Evolutionary conservation across 2,888 invertebrate genomes (phyloP), one percentile per base, ranked within the genome.

Genomic region (Scaptomyza cyrtandrae): DNA sequence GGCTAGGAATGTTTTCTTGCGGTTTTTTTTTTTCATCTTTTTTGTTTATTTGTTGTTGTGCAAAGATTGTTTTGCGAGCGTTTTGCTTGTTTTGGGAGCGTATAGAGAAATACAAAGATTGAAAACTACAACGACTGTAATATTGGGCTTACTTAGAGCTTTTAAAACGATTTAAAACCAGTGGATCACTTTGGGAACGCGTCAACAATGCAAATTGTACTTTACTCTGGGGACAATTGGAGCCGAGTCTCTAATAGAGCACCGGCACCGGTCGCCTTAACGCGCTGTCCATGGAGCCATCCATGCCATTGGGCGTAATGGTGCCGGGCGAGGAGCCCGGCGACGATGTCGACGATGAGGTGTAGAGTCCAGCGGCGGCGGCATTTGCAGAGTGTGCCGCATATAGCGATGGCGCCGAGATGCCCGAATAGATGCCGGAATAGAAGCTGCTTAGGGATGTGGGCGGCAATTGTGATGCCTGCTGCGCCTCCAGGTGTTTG

Each of bases 271-370:
- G 92, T 74, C 92, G 86, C 70, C 92, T 83, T 46, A 92, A 76
- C 11, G 91, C 89, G 62, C 89, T 91, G 67, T 91, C 92, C 89
- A 92, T 91, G 49, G 90, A 81, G 11, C 89, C 85, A 16, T 92
- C 92, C 88, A 92, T 88, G 59, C 89, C 91, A 60, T 91, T 91
- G 57, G 91, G 90, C 44, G 91, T 91, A 27, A 90, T 86, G 55
- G 91, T 91, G 53, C 92, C 92, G 6, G 92, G 92, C 55, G 92
- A 92, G 27, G 92, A 92, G 27, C 92, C 92, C 2, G 92, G 92
- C 24, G 92, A 92, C 11, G 92, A 92, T 64, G 91, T 90, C 37
- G 92, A 90, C 65, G 91, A 92, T 67, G 91, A 91, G 71, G 90
- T 92, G 76, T 92, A 92, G 44, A 92, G 90, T n/a, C 91, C 91